Base-by-base conservation (phyloP, 2,797 vertebrate genomes). In the Dipus sagitta region DNA sequence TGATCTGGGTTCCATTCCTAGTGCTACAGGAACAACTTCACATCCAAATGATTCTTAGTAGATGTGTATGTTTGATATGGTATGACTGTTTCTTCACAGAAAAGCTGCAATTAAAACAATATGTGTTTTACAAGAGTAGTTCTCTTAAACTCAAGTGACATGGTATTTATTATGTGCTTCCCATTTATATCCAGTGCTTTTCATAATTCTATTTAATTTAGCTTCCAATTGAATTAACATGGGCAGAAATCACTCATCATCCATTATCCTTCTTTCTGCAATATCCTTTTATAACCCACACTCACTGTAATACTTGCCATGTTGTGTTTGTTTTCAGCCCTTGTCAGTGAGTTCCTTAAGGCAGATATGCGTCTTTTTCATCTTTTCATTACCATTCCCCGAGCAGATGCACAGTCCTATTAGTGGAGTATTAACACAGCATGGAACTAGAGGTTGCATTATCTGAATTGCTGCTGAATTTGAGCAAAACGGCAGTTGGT, bases 101-200 rank as follows among this genome's bases (percentile, higher is more conserved):
- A 93, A 93, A 94, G 15, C 23, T 82, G 2, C 38, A 84, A 72
- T 38, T 96, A 95, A 82, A 92, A 26, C 30, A 86, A 67, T 28
- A 7, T 86, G 20, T 85, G 58, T 86, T 92, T 75, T 64, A 47
- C 21, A 91, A 81, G 58, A 82, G 58, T 20, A 64, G 20, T 62
- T 75, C 21, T 86, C 38, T 72, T 89, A 58, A 68, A 94, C 17
- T 86, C 32, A 72, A 58, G 24, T 95, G n/a, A 67, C 92, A 82
- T 94, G 42, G 23, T 70, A 52, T 65, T 62, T 90, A 67, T 30
- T 86, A 47, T 75, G 12, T 88, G 18, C 30, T 38, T 88, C 17
- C 47, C 64, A 4, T 80, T 0, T 85, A 64, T 64, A 28, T 65
- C 70, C 62, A 4, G 28, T 94, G n/a, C 26, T 94, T 95, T 90